Evolutionary conservation across 2,888 invertebrate species (phyloP).

Genomic region (Ormia ochracea): DNA sequence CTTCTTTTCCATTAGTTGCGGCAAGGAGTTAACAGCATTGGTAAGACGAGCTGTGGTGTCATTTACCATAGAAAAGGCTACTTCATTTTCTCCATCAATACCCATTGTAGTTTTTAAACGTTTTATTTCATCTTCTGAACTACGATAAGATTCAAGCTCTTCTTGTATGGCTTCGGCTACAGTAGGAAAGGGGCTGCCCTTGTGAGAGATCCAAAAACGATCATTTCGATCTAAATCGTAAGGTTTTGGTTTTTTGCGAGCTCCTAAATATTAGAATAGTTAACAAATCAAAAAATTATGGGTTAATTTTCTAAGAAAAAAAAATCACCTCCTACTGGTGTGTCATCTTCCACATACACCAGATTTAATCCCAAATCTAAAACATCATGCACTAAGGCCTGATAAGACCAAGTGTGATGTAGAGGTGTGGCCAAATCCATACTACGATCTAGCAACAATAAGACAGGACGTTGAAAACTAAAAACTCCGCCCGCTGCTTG

Average conservation of each 20-base stretch:
- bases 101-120: conserved; percentile 96
- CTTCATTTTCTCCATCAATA: conserved; percentile 90
- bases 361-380: conserved; percentile 92
- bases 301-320: neutral
- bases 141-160: conserved; percentile 94
- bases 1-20: conserved; percentile 97
- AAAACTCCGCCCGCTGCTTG: conserved; percentile 83
- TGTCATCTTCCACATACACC: conserved; percentile 83
- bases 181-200: conserved; percentile 93
- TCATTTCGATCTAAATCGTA: conserved; percentile 94
- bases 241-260: conserved; percentile 86
- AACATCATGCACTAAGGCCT: conserved; percentile 97
- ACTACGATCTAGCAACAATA: conserved; percentile 94
- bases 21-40: conserved; percentile 95
- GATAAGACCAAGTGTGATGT: conserved; percentile 99
- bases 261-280: conserved; percentile 77
- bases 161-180: conserved; percentile 99
- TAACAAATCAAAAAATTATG: neutral
- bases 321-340: conserved; percentile 70
- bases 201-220: conserved; percentile 94
- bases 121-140: conserved; percentile 97
- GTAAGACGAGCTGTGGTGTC: conserved; percentile 96
- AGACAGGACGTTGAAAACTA: conserved; percentile 94
- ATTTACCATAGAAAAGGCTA: conserved; percentile 90
- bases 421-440: conserved; percentile 98